phyloP scores from a whole-genome alignment of 2,797 vertebrate genomes.

The Xerus rutilus region DNA sequence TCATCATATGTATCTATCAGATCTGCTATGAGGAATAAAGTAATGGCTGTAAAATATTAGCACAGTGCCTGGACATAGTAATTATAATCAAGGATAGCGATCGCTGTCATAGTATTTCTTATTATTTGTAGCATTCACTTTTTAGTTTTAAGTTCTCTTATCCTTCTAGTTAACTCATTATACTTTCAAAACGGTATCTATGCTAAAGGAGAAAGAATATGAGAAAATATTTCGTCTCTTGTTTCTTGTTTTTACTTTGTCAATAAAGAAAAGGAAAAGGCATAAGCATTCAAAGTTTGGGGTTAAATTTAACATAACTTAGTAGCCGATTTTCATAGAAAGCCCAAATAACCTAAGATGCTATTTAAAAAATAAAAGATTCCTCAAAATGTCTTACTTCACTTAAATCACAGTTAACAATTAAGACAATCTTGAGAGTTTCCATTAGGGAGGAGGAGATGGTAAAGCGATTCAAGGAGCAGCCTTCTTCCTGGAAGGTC shows the following conservation, averaged over 20 bases:
- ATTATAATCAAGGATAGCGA: background rate
- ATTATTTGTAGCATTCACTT: conserved; percentile 1
- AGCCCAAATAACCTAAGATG: background rate
- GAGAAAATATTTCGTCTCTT: background rate
- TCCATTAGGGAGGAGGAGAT: background rate
- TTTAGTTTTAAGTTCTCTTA: background rate
- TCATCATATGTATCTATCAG: background rate
- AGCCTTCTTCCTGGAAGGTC: conserved; percentile 38
- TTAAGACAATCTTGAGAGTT: conserved; percentile 34
- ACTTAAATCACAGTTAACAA: conserved; percentile 10
- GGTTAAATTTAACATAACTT: conserved; percentile 45
- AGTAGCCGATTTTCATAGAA: background rate
- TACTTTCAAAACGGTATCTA: background rate
- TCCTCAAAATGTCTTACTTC: background rate
- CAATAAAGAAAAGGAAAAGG: conserved; percentile 6
- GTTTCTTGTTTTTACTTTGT: conserved; percentile 31
- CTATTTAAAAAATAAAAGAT: background rate
- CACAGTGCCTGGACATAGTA: background rate
- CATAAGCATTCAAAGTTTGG: background rate
- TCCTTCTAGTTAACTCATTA: background rate
- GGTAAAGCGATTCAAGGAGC: background rate
- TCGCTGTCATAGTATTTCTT: background rate
- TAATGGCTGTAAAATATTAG: background rate
- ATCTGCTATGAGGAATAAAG: background rate
- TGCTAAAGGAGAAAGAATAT: background rate